These are phyloP conservation scores for Leucophenga maculata DNA, from an alignment of 2,888 invertebrate genomes.

Conservation along the genomic window DNA sequence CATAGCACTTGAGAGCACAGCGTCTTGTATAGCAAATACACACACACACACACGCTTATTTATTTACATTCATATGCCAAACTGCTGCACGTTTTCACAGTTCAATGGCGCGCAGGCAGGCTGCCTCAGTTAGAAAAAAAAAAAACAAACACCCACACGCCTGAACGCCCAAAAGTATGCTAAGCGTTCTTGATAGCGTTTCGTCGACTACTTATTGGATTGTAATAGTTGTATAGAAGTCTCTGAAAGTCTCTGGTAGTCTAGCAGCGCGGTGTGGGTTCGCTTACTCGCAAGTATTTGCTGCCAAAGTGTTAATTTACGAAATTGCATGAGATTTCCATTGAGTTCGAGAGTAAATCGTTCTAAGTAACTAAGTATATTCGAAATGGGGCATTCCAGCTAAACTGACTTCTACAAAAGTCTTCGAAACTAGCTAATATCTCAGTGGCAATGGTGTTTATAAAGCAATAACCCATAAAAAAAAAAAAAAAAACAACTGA, in stretches of 20 bases:
- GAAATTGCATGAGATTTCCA: conserved; percentile 62
- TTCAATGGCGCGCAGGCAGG: conserved; percentile 35
- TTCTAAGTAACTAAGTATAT: not conserved
- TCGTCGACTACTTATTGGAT: not conserved
- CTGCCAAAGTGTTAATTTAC: conserved; percentile 62
- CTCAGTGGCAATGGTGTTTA: no score
- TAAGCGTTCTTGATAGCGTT: conserved; percentile 2
- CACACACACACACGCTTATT: not conserved
- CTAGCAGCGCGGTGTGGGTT: not conserved
- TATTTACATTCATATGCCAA: not conserved
- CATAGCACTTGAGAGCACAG: not conserved
- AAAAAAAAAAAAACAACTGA: no score
- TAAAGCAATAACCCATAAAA: no score
- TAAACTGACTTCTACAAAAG: no score
- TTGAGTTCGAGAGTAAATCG: conserved; percentile 47
- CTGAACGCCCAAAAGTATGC: conserved; percentile 8
- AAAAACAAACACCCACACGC: conserved; percentile 7
- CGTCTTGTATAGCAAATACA: not conserved
- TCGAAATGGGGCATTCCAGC: no score
- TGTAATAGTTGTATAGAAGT: not conserved
- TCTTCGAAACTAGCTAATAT: no score
- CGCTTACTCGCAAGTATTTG: conserved; percentile 17
- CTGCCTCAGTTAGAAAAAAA: no score
- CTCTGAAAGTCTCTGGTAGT: not conserved
- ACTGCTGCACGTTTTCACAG: conserved; percentile 43